Conservation (phyloP, 2,113 vertebrate genomes). For the Lota lota region DNA sequence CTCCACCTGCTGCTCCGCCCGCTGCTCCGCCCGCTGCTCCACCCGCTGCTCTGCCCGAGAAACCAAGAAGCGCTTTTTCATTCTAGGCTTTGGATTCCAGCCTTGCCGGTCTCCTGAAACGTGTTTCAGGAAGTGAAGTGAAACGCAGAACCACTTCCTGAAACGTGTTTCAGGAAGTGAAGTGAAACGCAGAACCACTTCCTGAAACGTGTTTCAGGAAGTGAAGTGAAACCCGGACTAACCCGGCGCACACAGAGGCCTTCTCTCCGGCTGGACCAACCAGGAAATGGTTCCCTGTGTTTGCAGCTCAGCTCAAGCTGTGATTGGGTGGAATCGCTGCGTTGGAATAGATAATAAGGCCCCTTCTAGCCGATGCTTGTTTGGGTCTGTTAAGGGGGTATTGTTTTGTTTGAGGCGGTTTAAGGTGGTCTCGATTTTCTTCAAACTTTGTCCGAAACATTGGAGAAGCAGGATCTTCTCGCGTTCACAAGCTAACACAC, state of each 20-base stretch:
- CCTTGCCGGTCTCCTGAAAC: neutral
- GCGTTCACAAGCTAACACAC: conserved; percentile 16
- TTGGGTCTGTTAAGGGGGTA: too few relatives aligned
- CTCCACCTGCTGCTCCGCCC: neutral
- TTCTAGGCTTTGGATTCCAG: too few relatives aligned
- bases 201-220: conserved; percentile 7
- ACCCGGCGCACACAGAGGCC: neutral
- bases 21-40: neutral
- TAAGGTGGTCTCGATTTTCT: conserved; percentile 5
- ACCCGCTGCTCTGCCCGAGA: too few relatives aligned
- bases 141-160: too few relatives aligned
- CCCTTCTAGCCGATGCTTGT: neutral
- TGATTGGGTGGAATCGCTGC: neutral
- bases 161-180: too few relatives aligned
- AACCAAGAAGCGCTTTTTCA: too few relatives aligned
- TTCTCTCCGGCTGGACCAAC: neutral
- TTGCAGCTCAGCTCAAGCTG: neutral
- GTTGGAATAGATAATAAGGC: neutral
- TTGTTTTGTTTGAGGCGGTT: neutral
- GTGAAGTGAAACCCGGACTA: neutral
- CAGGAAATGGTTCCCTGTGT: neutral
- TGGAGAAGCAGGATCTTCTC: conserved; percentile 62
- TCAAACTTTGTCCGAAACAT: conserved; percentile 14
- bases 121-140: too few relatives aligned
- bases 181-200: too few relatives aligned